Evolutionary conservation across 2,797 vertebrate genomes (phyloP).

Genomic region (Rallus crepitans): DNA sequence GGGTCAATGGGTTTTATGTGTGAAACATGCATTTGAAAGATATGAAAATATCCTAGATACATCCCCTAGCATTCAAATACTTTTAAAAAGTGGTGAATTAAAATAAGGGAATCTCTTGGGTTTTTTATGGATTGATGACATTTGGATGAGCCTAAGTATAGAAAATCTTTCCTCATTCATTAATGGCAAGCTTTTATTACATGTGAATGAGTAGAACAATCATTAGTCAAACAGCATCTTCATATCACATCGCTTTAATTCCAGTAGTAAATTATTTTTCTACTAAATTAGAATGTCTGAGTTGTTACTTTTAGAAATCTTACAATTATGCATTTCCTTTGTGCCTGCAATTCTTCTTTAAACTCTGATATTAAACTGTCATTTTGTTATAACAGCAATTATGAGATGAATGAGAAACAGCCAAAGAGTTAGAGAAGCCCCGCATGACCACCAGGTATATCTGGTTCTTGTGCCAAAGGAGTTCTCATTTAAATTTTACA

Average conservation of each 20-base stretch:
- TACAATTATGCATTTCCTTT: neutral
- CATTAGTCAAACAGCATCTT: neutral
- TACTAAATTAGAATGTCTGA: neutral
- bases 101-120: neutral
- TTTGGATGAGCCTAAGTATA: neutral
- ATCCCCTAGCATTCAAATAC: neutral
- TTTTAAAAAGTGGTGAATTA: neutral
- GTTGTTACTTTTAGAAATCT: neutral
- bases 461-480: neutral
- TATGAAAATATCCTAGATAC: neutral
- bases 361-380: neutral
- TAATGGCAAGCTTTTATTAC: neutral
- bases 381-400: neutral
- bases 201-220: neutral
- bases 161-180: neutral
- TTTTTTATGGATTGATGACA: neutral
- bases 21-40: neutral
- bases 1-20: neutral
- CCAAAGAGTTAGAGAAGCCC: neutral
- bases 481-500: neutral
- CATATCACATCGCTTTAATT: neutral
- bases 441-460: neutral
- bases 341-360: neutral
- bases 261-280: neutral
- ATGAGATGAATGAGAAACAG: neutral